These are phyloP conservation scores for Scylla paramamosain DNA, from an alignment of 1,140 invertebrate genomes.

Conservation along the genomic window DNA sequence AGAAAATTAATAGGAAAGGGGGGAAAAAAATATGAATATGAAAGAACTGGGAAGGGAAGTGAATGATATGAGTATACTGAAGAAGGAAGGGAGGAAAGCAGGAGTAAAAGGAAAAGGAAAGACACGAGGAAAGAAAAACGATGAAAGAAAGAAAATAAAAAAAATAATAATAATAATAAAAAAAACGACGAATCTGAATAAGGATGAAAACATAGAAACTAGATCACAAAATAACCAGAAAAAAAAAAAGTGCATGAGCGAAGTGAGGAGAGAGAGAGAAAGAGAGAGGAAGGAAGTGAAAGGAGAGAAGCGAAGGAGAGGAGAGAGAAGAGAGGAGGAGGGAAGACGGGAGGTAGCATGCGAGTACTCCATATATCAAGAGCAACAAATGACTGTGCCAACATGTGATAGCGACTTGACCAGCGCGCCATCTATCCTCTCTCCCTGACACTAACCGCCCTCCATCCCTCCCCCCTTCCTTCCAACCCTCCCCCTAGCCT, in stretches of 20 bases:
- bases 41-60: not conserved
- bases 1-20: not conserved
- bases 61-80: not conserved
- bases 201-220: too few species aligned
- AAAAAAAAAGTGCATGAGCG: not conserved
- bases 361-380: constrained; percentile 8
- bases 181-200: not conserved
- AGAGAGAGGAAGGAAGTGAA: not conserved
- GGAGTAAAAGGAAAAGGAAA: not conserved
- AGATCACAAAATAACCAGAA: not conserved
- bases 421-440: constrained; percentile 42
- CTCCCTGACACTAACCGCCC: not conserved
- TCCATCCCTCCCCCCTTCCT: not conserved
- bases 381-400: constrained; percentile 56
- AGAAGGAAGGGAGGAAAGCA: not conserved
- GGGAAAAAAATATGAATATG: not conserved
- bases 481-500: not conserved
- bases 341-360: constrained; percentile 22
- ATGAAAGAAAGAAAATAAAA: not conserved
- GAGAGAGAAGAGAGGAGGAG: too few species aligned
- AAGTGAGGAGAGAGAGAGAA: not conserved
- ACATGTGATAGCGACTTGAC: constrained; percentile 31
- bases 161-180: not conserved
- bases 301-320: not conserved
- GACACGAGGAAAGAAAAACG: not conserved